A percentile compares a stretch with the other conserved stretches of the same genome.
Conservation (phyloP, 1,140 invertebrate species). For the Stegodyphus mimosarum region DNA sequence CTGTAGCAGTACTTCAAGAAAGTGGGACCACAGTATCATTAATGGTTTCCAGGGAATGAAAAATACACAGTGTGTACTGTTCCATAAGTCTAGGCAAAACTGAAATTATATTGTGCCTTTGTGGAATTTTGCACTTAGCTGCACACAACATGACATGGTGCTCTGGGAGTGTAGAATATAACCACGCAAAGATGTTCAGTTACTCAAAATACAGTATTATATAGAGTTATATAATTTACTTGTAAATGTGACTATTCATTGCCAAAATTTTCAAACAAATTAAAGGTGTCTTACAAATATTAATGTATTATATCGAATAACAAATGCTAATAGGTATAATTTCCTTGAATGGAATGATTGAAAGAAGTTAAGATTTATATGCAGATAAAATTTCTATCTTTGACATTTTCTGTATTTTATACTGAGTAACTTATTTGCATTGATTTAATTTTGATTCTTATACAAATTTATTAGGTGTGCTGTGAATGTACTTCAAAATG, state of each 20-base stretch:
- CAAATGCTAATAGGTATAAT: not conserved
- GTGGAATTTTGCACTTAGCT: not conserved
- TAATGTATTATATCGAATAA: not conserved
- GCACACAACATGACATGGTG: not conserved
- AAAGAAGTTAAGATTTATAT: no score
- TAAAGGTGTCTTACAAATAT: not conserved
- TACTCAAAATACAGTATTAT: not conserved
- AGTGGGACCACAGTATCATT: slow-evolving; percentile 42
- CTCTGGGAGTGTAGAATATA: not conserved
- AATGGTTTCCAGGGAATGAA: slow-evolving; percentile 53
- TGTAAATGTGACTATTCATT: not conserved
- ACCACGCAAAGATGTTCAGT: not conserved
- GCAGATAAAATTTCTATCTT: no score
- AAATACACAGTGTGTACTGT: not conserved
- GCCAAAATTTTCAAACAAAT: not conserved
- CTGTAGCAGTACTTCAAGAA: slow-evolving; percentile 39
- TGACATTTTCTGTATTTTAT: no score
- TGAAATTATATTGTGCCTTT: slow-evolving; percentile 2
- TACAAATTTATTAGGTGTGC: no score
- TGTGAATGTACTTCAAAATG: no score
- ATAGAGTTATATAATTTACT: not conserved
- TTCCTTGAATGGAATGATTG: not conserved
- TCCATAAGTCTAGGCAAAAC: not conserved
- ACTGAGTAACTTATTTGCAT: no score
- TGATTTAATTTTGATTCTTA: no score